Evolutionary conservation across 2,113 vertebrate genomes (phyloP).

Genomic region (Nycticryphes semicollaris): DNA sequence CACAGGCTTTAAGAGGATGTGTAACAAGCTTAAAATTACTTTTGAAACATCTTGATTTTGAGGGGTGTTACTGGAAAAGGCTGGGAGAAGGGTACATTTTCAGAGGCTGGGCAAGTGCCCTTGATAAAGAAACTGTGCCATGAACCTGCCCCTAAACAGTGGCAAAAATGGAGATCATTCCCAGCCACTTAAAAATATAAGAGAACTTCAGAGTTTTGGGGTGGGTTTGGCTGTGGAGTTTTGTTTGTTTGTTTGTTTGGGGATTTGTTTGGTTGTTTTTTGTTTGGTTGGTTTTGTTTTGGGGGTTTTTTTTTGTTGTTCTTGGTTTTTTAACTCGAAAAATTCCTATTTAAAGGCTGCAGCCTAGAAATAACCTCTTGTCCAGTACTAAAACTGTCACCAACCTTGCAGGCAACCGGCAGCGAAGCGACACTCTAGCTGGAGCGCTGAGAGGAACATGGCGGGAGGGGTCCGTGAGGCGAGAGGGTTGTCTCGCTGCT

Average conservation of each 20-base stretch:
- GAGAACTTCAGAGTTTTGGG: not conserved
- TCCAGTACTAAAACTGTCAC: not conserved
- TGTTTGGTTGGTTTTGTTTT: too few relatives aligned
- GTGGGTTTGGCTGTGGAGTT: too few relatives aligned
- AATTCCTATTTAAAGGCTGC: not conserved
- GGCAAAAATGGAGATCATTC: not conserved
- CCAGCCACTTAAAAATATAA: not conserved
- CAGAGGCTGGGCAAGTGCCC: accelerated
- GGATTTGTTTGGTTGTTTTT: too few relatives aligned
- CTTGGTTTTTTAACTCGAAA: not conserved
- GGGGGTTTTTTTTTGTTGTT: too few relatives aligned
- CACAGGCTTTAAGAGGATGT: not conserved
- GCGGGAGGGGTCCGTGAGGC: too few relatives aligned
- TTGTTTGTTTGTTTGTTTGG: too few relatives aligned
- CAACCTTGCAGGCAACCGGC: not conserved
- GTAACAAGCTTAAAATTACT: not conserved
- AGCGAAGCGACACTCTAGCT: not conserved
- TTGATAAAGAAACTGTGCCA: accelerated
- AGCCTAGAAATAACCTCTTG: not conserved
- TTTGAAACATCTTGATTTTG: not conserved
- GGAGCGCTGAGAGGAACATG: not conserved
- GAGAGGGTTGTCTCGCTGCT: not conserved
- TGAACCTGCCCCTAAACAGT: not conserved
- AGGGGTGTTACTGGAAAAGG: too few relatives aligned
- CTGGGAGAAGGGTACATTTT: accelerated